phyloP scores from a whole-genome alignment of 2,113 vertebrate genomes.

The Dipodomys ordii region DNA sequence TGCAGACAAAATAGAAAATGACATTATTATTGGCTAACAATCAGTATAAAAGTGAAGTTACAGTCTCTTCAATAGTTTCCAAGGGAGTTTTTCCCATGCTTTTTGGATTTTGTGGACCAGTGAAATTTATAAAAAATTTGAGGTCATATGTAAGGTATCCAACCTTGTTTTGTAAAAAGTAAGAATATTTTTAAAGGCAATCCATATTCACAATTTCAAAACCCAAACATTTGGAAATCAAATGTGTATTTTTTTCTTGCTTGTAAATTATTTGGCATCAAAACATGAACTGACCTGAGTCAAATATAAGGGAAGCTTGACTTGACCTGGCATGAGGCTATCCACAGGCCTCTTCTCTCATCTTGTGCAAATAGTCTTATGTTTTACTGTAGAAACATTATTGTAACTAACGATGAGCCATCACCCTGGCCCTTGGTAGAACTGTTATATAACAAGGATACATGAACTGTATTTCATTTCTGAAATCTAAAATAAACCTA shows the following conservation, averaged over 20 bases:
- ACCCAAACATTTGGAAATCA: constrained; percentile 48
- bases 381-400: constrained; percentile 49
- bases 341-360: neutral
- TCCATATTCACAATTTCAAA: constrained; percentile 57
- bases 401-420: neutral
- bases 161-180: constrained; percentile 61
- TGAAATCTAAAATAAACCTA: constrained; percentile 21
- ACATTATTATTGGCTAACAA: constrained; percentile 19
- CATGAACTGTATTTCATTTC: neutral
- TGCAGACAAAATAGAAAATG: neutral
- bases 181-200: constrained; percentile 42
- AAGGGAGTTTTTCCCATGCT: neutral
- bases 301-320: constrained; percentile 43
- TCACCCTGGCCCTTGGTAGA: neutral
- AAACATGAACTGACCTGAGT: constrained; percentile 43
- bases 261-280: constrained; percentile 53
- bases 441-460: neutral
- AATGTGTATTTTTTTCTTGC: neutral
- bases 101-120: constrained; percentile 13
- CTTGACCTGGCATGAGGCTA: neutral
- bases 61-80: constrained; percentile 29
- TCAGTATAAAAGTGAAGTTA: constrained; percentile 52
- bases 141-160: neutral
- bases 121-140: constrained; percentile 34
- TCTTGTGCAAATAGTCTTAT: constrained; percentile 32